These are phyloP conservation scores for Chascanopsetta lugubris DNA, from an alignment of 2,113 vertebrate species.

Conservation along the genomic window DNA sequence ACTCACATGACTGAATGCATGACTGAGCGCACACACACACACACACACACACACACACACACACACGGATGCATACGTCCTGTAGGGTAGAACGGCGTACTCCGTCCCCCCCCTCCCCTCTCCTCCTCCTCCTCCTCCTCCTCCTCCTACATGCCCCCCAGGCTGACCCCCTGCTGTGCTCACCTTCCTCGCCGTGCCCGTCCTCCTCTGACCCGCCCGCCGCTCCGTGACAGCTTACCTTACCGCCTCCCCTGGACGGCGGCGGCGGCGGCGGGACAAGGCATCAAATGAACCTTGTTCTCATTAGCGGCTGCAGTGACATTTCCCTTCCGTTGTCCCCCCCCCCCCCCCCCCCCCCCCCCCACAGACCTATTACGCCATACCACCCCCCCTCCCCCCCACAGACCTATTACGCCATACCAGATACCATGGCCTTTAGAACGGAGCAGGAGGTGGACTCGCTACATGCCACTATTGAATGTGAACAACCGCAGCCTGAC, in stretches of 20 bases:
- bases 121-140: background rate
- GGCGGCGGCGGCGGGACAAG: slow-evolving; percentile 16
- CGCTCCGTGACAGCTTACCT: slow-evolving; percentile 14
- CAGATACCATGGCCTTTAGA: slow-evolving; percentile 94
- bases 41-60: background rate
- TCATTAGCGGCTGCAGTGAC: slow-evolving; percentile 65
- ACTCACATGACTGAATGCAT: slow-evolving; percentile 28
- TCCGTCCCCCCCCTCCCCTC: background rate
- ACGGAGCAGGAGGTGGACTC: slow-evolving; percentile 90
- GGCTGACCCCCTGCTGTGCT: slow-evolving; percentile 36
- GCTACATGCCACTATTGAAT: slow-evolving; percentile 95
- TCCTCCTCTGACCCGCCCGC: slow-evolving; percentile 34
- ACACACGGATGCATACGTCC: too few species aligned
- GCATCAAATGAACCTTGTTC: slow-evolving; percentile 39
- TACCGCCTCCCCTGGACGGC: slow-evolving; percentile 8
- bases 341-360: slow-evolving; percentile 4
- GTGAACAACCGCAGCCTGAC: slow-evolving; percentile 98
- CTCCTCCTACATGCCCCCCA: slow-evolving; percentile 4
- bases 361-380: slow-evolving; percentile 91
- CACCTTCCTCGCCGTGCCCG: slow-evolving; percentile 39
- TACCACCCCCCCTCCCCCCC: slow-evolving; percentile 75
- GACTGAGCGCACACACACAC: slow-evolving; percentile 25
- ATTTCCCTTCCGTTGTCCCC: slow-evolving; percentile 63
- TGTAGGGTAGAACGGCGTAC: too few species aligned
- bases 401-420: slow-evolving; percentile 95